Evolutionary conservation across 2,113 vertebrate species (phyloP).

Genomic region (Thalassoma bifasciatum): DNA sequence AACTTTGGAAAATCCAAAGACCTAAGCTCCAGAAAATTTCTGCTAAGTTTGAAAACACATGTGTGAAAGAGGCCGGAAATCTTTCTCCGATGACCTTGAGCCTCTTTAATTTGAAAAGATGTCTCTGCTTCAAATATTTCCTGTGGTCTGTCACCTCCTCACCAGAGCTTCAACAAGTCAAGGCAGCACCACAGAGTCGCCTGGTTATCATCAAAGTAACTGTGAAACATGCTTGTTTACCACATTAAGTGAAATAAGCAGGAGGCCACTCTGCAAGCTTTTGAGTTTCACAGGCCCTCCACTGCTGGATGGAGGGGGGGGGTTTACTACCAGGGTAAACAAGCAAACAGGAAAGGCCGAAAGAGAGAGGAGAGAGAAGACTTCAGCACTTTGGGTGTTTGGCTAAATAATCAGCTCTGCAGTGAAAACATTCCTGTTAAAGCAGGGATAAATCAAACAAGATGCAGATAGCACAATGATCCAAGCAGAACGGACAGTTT

Average conservation of each 20-base stretch:
- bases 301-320: conserved; percentile 13
- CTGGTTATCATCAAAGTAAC: conserved; percentile 59
- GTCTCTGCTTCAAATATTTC: conserved; percentile 49
- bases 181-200: conserved; percentile 37
- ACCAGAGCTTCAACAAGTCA: conserved; percentile 12
- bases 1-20: too few species aligned
- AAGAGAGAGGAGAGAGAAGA: conserved; percentile 3
- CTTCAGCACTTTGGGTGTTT: conserved; percentile 40
- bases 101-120: background rate
- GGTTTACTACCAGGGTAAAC: conserved; percentile 32
- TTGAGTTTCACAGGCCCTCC: conserved; percentile 45
- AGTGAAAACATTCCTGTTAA: conserved; percentile 58
- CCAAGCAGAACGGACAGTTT: conserved; percentile 7
- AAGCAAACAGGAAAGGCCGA: conserved; percentile 31
- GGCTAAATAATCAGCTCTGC: conserved; percentile 49
- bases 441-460: conserved; percentile 45
- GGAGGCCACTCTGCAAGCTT: conserved; percentile 51
- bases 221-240: conserved; percentile 54
- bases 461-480: conserved; percentile 31
- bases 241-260: conserved; percentile 62
- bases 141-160: conserved; percentile 27
- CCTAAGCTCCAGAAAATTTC: too few species aligned
- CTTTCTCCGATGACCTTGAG: too few species aligned
- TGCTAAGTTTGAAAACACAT: too few species aligned
- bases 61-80: too few species aligned